A percentile compares a stretch with the other conserved stretches of the same genome.
Evolutionary conservation across 1,140 invertebrate species (phyloP).

Genomic region (Ceratina japonica): DNA sequence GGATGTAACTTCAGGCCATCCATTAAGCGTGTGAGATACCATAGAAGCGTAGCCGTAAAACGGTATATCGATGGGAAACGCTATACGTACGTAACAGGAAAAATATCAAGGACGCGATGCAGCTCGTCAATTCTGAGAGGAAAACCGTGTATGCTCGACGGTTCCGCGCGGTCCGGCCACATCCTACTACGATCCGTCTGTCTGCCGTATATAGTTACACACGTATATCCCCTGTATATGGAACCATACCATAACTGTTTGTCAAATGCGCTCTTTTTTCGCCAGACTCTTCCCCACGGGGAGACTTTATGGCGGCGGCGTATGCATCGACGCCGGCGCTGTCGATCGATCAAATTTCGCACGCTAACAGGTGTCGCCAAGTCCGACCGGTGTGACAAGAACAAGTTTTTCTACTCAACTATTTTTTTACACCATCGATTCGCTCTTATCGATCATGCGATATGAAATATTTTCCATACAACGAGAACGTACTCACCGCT

Average conservation of each 20-base stretch:
- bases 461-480: constrained; percentile 34
- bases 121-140: constrained; percentile 72
- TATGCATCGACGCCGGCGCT: constrained; percentile 55
- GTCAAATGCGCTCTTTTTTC: constrained; percentile 44
- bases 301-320: constrained; percentile 38
- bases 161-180: constrained; percentile 67
- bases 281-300: constrained; percentile 26
- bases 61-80: constrained; percentile 24
- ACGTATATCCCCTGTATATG: constrained; percentile 61
- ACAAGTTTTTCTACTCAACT: constrained; percentile 78
- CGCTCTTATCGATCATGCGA: constrained; percentile 56
- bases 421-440: constrained; percentile 55
- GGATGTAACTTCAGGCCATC: background rate
- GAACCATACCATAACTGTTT: constrained; percentile 69
- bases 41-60: constrained; percentile 26
- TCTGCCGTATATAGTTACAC: constrained; percentile 28
- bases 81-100: background rate
- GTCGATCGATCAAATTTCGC: constrained; percentile 77
- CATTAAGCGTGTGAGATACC: constrained; percentile 17
- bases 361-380: constrained; percentile 69
- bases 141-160: constrained; percentile 74
- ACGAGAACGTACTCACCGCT: constrained; percentile 7
- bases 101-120: constrained; percentile 30
- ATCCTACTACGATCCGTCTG: constrained; percentile 63
- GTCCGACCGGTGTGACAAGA: constrained; percentile 63